Percentiles rank a stretch among this genome's conserved stretches.
These are phyloP conservation scores for Drosophila trapezifrons DNA, from an alignment of 1,140 invertebrate genomes.

Conservation along the genomic window DNA sequence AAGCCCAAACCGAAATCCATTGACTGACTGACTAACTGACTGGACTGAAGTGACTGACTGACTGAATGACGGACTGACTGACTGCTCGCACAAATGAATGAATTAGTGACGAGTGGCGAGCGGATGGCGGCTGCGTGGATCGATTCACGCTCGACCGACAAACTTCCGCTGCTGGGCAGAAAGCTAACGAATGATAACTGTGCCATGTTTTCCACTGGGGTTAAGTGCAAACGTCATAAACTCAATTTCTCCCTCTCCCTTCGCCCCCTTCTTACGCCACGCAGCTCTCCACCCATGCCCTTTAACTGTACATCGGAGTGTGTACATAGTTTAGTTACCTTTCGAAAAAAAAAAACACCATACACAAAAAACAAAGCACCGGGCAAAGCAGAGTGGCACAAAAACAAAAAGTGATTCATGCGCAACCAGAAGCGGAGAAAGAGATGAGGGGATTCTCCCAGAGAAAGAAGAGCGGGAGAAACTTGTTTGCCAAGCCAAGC, in stretches of 20 bases:
- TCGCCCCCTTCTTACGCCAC: constrained; percentile 9
- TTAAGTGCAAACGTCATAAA: constrained; percentile 79
- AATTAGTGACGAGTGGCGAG: constrained; percentile 36
- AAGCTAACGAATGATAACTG: constrained; percentile 63
- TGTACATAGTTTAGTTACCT: constrained; percentile 77
- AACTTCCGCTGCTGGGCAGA: constrained; percentile 37
- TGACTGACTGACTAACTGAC: constrained; percentile 19
- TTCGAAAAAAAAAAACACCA: constrained; percentile 50
- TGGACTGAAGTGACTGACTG: constrained; percentile 7
- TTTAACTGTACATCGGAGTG: constrained; percentile 68
- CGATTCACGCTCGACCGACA: constrained; percentile 45
- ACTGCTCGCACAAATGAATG: constrained; percentile 30
- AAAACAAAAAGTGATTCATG: constrained; percentile 74
- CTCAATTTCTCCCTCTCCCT: constrained; percentile 56
- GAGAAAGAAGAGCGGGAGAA: constrained; percentile 30
- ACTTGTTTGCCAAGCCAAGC: constrained; percentile 53
- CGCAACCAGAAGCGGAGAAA: constrained; percentile 58
- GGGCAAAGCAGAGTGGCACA: constrained; percentile 36
- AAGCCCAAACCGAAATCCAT: constrained; percentile 30
- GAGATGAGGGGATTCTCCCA: constrained; percentile 7
- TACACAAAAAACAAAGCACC: constrained; percentile 19
- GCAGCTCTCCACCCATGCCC: constrained; percentile 35
- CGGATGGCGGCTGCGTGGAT: constrained; percentile 33
- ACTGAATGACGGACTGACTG: constrained; percentile 10
- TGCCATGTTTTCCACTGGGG: constrained; percentile 64